phyloP scores from a whole-genome alignment of 2,888 invertebrate species.

The Patella ulyssiponensis region DNA sequence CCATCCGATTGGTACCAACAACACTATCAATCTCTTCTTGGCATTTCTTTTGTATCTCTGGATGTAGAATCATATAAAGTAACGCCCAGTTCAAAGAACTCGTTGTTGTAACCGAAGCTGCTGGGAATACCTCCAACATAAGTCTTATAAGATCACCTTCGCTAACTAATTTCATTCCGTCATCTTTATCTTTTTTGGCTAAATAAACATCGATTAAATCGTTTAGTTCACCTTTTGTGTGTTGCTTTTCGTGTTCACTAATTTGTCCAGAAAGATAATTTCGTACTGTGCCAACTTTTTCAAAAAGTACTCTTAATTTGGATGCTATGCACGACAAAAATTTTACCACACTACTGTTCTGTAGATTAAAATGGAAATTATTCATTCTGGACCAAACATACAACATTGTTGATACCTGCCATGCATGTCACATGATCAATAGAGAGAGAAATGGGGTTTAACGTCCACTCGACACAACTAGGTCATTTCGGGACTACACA shows the following conservation, averaged over 20 bases:
- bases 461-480: no score
- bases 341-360: no score
- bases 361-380: no score
- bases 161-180: background rate
- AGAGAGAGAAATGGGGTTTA: no score
- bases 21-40: slow-evolving; percentile 18
- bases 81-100: slow-evolving; percentile 41
- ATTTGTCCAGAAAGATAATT: background rate
- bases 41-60: slow-evolving; percentile 39
- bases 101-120: slow-evolving; percentile 43
- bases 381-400: no score
- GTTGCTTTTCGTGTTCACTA: background rate
- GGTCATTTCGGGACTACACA: no score
- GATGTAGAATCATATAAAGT: slow-evolving; percentile 39
- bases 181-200: background rate
- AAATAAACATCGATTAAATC: background rate
- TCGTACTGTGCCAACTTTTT: background rate
- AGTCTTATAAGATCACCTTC: background rate
- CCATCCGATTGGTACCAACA: background rate
- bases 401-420: no score
- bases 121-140: slow-evolving; percentile 40
- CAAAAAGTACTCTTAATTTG: background rate
- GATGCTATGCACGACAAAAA: background rate
- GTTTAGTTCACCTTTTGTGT: background rate
- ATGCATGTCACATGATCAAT: no score